Conservation (phyloP, 2,797 vertebrate genomes). For the Phalanger gymnotis region DNA sequence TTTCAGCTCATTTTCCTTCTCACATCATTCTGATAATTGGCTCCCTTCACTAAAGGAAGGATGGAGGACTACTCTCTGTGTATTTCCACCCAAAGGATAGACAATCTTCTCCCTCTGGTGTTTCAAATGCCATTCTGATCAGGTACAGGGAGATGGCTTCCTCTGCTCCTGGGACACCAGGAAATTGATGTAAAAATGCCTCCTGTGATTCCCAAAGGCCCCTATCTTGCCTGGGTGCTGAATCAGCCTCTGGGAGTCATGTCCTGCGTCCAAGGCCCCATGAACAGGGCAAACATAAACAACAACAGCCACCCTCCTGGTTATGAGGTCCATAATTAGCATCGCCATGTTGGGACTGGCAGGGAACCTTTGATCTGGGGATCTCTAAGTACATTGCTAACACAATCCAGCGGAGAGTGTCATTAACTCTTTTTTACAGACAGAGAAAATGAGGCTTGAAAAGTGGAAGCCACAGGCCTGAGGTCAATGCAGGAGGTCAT, state of each 20-base stretch:
- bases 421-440: conserved; percentile 69
- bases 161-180: not conserved
- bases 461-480: conserved; percentile 51
- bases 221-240: conserved; percentile 24
- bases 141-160: not conserved
- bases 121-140: not conserved
- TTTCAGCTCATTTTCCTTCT: not conserved
- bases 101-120: not conserved
- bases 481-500: conserved; percentile 60
- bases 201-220: not conserved
- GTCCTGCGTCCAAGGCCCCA: conserved; percentile 39
- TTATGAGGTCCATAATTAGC: conserved; percentile 18
- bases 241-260: conserved; percentile 39
- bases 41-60: not conserved
- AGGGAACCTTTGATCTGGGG: conserved; percentile 66
- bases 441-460: conserved; percentile 65
- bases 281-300: conserved; percentile 25
- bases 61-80: not conserved
- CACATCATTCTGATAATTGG: not conserved
- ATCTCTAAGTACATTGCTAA: conserved; percentile 55
- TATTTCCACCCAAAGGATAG: conserved; percentile 12
- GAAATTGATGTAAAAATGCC: not conserved
- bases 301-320: conserved; percentile 64
- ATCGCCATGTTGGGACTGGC: conserved; percentile 48
- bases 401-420: conserved; percentile 49